A percentile compares a stretch with the other conserved stretches of the same genome.
Evolutionary conservation across 2,113 vertebrate species (phyloP).

Genomic region (Bubalus kerabau): DNA sequence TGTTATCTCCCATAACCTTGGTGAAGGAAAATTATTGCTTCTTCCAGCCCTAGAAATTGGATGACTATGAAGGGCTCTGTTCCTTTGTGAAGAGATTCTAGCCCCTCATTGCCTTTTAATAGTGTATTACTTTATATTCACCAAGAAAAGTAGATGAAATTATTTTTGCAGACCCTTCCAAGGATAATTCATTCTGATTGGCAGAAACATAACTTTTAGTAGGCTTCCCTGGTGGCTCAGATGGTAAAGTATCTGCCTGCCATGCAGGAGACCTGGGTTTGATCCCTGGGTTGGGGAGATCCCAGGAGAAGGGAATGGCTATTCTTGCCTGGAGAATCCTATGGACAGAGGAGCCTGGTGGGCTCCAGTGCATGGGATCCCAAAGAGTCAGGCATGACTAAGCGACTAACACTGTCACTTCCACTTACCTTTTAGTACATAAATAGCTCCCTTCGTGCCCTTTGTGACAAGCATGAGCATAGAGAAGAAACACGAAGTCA

Average conservation of each 20-base stretch:
- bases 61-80: neutral
- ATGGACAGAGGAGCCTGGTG: neutral
- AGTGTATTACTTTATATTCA: conserved; percentile 4
- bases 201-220: conserved; percentile 22
- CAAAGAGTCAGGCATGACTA: neutral
- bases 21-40: neutral
- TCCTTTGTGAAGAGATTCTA: neutral
- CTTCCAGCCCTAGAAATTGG: neutral
- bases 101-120: neutral
- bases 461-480: conserved; percentile 29
- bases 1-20: neutral
- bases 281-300: neutral
- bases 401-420: neutral
- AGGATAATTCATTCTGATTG: conserved; percentile 30
- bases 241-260: neutral
- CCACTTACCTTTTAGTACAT: neutral
- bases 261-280: neutral
- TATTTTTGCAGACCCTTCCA: neutral
- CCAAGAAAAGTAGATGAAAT: neutral
- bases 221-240: neutral
- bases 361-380: neutral
- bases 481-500: conserved; percentile 49
- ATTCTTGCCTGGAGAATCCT: neutral
- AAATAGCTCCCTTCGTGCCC: conserved; percentile 4
- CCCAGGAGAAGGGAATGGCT: neutral